phyloP scores from a whole-genome alignment of 2,113 vertebrate species.

The Perca schrenkii region DNA sequence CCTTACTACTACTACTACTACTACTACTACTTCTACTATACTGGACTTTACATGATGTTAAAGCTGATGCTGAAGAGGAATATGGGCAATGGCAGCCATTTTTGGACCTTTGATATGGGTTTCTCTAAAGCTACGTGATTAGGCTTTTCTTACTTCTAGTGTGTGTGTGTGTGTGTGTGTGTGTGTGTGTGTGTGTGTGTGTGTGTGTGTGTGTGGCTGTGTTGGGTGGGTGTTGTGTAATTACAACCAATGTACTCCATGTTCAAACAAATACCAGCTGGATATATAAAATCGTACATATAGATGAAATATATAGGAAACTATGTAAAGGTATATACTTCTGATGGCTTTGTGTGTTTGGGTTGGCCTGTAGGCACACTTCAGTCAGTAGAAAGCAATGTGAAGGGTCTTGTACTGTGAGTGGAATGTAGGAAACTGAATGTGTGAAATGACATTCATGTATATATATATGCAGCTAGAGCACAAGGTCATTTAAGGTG shows the following conservation, averaged over 20 bases:
- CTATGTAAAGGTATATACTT: constrained; percentile 48
- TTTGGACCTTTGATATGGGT: constrained; percentile 46
- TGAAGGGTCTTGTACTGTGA: not conserved
- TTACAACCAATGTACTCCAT: constrained; percentile 63
- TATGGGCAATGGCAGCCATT: constrained; percentile 27
- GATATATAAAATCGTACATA: constrained; percentile 58
- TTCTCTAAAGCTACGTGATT: constrained; percentile 36
- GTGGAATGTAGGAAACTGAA: constrained; percentile 46
- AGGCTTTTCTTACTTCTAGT: constrained; percentile 63
- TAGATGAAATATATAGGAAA: constrained; percentile 56
- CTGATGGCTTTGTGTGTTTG: constrained; percentile 48
- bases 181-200: constrained; percentile 34
- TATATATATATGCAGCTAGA: constrained; percentile 84
- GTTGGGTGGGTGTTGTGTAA: constrained; percentile 47
- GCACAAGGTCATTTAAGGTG: constrained; percentile 74
- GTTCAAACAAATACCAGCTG: constrained; percentile 74
- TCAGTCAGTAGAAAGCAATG: constrained; percentile 29
- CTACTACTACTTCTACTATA: too few species aligned
- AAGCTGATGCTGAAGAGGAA: constrained; percentile 25
- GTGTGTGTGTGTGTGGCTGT: constrained; percentile 22
- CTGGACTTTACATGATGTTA: constrained; percentile 14
- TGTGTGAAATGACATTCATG: constrained; percentile 70
- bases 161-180: constrained; percentile 26
- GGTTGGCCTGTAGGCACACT: constrained; percentile 30
- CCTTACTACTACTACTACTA: constrained; percentile 56